Conservation (phyloP, 2,888 invertebrate species). For the Zootermopsis nevadensis region DNA sequence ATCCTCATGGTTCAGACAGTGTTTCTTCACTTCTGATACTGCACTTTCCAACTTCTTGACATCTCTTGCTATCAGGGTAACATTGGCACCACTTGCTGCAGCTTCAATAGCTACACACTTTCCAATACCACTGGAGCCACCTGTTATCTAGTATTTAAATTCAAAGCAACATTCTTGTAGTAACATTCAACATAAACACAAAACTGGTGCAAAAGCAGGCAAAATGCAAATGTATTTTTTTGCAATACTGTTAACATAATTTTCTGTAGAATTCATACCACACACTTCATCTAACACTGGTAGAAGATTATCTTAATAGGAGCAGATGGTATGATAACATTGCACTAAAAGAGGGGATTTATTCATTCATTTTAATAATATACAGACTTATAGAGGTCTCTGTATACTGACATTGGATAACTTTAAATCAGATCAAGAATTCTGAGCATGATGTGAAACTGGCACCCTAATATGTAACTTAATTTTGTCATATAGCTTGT, state of each 20-base stretch:
- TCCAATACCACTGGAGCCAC: slow-evolving; percentile 97
- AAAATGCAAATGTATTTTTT: background rate
- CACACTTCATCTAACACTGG: background rate
- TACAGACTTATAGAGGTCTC: too few relatives aligned
- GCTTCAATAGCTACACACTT: slow-evolving; percentile 83
- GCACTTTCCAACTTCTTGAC: slow-evolving; percentile 74
- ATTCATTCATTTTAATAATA: too few relatives aligned
- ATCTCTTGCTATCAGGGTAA: slow-evolving; percentile 91
- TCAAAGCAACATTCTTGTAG: too few relatives aligned
- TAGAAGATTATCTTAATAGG: too few relatives aligned
- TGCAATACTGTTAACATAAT: background rate
- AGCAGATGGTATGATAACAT: too few relatives aligned
- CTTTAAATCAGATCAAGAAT: too few relatives aligned
- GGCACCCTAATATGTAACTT: too few relatives aligned
- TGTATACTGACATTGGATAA: too few relatives aligned
- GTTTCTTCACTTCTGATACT: slow-evolving; percentile 69
- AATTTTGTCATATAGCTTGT: too few relatives aligned
- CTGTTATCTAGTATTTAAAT: slow-evolving; percentile 75
- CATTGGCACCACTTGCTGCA: slow-evolving; percentile 83
- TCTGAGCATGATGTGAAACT: too few relatives aligned
- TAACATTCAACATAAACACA: background rate
- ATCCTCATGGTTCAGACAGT: slow-evolving; percentile 62
- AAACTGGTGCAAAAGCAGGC: background rate
- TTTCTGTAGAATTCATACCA: background rate
- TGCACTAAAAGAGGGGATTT: too few relatives aligned